phyloP scores from a whole-genome alignment of 2,888 invertebrate genomes.

The Oeneis ivallda region DNA sequence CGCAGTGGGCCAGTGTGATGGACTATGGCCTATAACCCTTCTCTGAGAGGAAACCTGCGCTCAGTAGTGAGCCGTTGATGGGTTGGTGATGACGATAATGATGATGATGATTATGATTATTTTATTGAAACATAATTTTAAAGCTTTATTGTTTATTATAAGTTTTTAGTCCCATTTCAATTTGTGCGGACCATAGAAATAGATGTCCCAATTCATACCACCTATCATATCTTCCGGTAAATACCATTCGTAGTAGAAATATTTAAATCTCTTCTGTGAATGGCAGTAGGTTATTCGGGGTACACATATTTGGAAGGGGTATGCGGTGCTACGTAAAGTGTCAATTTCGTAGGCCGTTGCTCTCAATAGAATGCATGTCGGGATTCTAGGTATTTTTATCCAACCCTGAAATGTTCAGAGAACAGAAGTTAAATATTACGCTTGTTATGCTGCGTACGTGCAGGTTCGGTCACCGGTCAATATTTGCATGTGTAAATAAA shows the following conservation, averaged over 20 bases:
- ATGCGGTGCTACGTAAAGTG: slow-evolving; percentile 51
- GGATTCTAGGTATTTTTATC: slow-evolving; percentile 55
- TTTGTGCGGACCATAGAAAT: slow-evolving; percentile 52
- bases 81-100: too few species aligned
- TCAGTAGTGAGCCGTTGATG: too few species aligned
- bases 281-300: slow-evolving; percentile 57
- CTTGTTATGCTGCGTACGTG: too few species aligned
- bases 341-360: slow-evolving; percentile 48
- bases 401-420: slow-evolving; percentile 55
- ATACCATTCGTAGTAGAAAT: slow-evolving; percentile 62
- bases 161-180: slow-evolving; percentile 44
- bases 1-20: too few species aligned
- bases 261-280: slow-evolving; percentile 47
- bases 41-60: too few species aligned
- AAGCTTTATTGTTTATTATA: not conserved
- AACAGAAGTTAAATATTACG: too few species aligned
- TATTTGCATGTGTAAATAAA: too few species aligned
- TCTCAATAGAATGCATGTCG: slow-evolving; percentile 58
- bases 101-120: too few species aligned
- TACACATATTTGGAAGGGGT: slow-evolving; percentile 61
- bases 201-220: slow-evolving; percentile 55
- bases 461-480: too few species aligned
- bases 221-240: slow-evolving; percentile 48
- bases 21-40: too few species aligned
- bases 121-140: not conserved